phyloP scores from a whole-genome alignment of 2,888 invertebrate genomes.

The Drosophila kuntzei region DNA sequence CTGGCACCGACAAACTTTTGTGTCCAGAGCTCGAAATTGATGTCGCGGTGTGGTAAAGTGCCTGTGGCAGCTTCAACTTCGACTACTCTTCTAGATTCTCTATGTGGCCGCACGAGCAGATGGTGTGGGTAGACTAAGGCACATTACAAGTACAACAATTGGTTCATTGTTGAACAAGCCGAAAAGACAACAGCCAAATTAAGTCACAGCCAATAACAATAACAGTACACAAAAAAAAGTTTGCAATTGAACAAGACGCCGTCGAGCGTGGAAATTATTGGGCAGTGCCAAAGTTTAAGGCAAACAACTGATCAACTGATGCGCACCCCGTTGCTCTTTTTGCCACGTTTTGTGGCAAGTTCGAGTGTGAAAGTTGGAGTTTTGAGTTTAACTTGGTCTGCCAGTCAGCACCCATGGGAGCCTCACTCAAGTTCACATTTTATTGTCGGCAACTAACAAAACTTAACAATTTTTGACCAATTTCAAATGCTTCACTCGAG shows the following conservation, averaged over 20 bases:
- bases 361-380: conserved; percentile 41
- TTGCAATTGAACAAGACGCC: conserved; percentile 71
- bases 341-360: conserved; percentile 43
- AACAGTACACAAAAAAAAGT: conserved; percentile 50
- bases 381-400: conserved; percentile 60
- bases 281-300: conserved; percentile 71
- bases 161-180: conserved; percentile 57
- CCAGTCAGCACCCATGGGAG: conserved; percentile 48
- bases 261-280: conserved; percentile 76
- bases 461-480: conserved; percentile 29
- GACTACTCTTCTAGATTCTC: conserved; percentile 15
- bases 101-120: conserved; percentile 79
- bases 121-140: conserved; percentile 84
- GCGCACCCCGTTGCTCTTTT: conserved; percentile 49
- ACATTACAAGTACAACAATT: conserved; percentile 52
- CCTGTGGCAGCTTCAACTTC: conserved; percentile 8
- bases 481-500: conserved; percentile 16
- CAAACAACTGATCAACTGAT: conserved; percentile 63
- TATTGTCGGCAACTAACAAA: conserved; percentile 51
- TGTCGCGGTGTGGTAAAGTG: conserved; percentile 66
- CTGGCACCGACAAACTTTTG: conserved; percentile 83
- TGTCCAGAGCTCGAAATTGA: conserved; percentile 84
- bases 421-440: conserved; percentile 31
- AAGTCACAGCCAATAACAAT: conserved; percentile 48
- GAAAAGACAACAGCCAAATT: conserved; percentile 41